Evolutionary conservation across 2,797 vertebrate species (phyloP).

Genomic region (Ispidina picta): DNA sequence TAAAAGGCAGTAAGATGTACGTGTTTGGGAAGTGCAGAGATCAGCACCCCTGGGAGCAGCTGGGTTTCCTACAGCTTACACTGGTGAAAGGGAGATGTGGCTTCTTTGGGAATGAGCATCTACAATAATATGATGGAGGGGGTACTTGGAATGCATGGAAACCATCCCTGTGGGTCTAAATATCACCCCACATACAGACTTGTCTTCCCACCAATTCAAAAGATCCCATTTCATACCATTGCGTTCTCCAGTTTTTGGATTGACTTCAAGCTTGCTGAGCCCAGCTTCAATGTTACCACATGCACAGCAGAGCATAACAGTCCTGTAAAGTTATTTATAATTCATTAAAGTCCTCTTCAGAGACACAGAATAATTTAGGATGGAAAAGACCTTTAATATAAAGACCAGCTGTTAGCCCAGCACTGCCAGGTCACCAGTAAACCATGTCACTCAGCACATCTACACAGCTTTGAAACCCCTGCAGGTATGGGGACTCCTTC

Average conservation of each 20-base stretch:
- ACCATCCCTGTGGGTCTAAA: background rate
- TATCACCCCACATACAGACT: background rate
- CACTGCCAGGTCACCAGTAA: too few species aligned
- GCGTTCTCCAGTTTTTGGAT: background rate
- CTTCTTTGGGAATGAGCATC: background rate
- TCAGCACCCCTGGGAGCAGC: background rate
- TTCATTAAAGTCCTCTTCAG: background rate
- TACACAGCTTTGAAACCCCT: too few species aligned
- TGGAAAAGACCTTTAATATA: too few species aligned
- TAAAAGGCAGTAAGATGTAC: background rate
- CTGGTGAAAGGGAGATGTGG: accelerated
- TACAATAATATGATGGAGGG: accelerated
- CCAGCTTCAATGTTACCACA: background rate
- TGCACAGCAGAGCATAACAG: background rate
- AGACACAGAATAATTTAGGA: too few species aligned
- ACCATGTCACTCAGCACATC: too few species aligned
- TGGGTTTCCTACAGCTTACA: background rate
- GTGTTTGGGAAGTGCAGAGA: background rate
- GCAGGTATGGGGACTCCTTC: too few species aligned
- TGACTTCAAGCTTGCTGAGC: background rate
- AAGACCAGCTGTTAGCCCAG: too few species aligned
- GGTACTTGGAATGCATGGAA: background rate
- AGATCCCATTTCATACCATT: background rate
- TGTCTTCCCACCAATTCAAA: background rate
- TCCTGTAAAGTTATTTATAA: background rate